phyloP scores from a whole-genome alignment of 2,888 invertebrate species.

The Hololepta plana region DNA sequence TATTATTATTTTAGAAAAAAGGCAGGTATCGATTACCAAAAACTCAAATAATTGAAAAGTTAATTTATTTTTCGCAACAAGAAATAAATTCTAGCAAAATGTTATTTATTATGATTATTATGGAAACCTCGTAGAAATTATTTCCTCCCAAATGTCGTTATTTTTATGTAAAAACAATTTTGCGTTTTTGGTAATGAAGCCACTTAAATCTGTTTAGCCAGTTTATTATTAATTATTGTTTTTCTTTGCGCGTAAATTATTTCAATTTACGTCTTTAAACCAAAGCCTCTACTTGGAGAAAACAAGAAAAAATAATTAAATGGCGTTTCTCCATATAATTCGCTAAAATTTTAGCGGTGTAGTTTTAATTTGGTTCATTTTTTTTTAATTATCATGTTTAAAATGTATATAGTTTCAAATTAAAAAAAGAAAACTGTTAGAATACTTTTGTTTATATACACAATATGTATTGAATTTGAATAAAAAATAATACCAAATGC shows the following conservation, averaged over 20 bases:
- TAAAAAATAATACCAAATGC: slow-evolving; percentile 17
- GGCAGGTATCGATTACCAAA: slow-evolving; percentile 17
- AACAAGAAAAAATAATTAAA: too few species aligned
- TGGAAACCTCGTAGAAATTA: too few species aligned
- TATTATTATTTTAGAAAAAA: slow-evolving; percentile 22
- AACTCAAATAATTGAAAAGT: slow-evolving; percentile 21
- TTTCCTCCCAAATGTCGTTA: too few species aligned
- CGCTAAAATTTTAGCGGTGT: too few species aligned
- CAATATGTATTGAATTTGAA: slow-evolving; percentile 22
- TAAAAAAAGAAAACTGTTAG: slow-evolving; percentile 24
- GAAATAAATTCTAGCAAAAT: too few species aligned
- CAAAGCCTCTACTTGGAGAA: too few species aligned
- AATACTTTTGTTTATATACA: slow-evolving; percentile 26
- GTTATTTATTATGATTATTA: too few species aligned
- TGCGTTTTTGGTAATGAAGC: slow-evolving; percentile 20
- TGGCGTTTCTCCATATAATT: too few species aligned
- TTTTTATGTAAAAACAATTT: too few species aligned
- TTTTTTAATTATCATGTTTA: slow-evolving; percentile 20
- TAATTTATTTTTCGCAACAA: too few species aligned
- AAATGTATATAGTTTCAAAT: slow-evolving; percentile 24
- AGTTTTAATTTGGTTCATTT: slow-evolving; percentile 22
- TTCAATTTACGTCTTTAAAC: slow-evolving; percentile 19
- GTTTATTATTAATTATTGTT: too few species aligned
- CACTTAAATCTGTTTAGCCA: slow-evolving; percentile 19
- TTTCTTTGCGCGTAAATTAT: slow-evolving; percentile 14